These are phyloP conservation scores for Semaprochilodus insignis DNA, from an alignment of 2,797 vertebrate species.

Conservation along the genomic window DNA sequence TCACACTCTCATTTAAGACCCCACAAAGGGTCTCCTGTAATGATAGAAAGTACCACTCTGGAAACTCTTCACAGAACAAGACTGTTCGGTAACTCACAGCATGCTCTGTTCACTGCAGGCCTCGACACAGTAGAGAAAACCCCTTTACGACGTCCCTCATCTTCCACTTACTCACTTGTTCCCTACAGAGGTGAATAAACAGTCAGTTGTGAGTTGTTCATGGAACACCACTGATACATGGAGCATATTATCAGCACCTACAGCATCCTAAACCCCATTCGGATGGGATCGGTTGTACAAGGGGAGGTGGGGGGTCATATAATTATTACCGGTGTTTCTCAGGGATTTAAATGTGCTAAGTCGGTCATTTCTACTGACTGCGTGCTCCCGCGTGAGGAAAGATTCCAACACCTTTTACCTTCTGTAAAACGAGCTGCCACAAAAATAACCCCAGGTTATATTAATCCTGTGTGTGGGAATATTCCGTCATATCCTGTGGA, in stretches of 20 bases:
- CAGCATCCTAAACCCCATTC: background rate
- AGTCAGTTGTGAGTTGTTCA: background rate
- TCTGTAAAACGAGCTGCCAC: too few species aligned
- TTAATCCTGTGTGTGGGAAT: too few species aligned
- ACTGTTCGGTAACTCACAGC: constrained; percentile 81
- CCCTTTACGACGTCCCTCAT: constrained; percentile 96
- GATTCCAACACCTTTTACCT: too few species aligned
- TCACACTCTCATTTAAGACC: background rate
- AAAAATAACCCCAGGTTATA: too few species aligned
- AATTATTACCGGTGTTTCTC: too few species aligned
- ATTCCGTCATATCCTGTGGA: too few species aligned
- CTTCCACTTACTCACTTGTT: constrained; percentile 91
- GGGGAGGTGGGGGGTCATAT: too few species aligned
- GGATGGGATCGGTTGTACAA: too few species aligned
- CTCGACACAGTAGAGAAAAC: constrained; percentile 92
- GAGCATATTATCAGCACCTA: background rate
- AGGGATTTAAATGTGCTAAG: too few species aligned
- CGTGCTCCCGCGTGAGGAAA: too few species aligned
- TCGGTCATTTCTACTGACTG: too few species aligned
- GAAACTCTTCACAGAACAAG: background rate
- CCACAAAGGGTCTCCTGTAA: background rate
- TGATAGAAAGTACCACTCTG: background rate
- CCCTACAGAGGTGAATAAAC: constrained; percentile 74
- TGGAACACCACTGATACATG: background rate
- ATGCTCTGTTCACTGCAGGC: constrained; percentile 90